Evolutionary conservation across 2,113 vertebrate species (phyloP), one percentile per base, ranked within the genome.

Genomic region (Brachyhypopomus gauderio): DNA sequence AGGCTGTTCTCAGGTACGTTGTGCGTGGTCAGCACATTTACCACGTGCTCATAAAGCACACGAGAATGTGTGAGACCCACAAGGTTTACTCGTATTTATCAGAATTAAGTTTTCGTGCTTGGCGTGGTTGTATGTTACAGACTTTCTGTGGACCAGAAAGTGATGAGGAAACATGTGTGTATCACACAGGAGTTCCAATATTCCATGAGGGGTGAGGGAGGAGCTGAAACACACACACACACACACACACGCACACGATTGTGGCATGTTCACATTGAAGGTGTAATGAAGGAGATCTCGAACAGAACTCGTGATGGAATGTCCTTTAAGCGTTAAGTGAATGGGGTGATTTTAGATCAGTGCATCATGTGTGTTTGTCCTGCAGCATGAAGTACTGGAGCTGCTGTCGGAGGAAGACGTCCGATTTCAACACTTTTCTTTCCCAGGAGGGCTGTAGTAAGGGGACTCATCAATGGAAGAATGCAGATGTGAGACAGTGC

Each of bases 341-440:
- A 3, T 41, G 5, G 9, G 7, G 41, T 41, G 5, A 41, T 41
- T 41, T 4, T 41, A 41, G 41, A 41, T 8, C 1, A 45, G 17
- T 60, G 23, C 36, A 7, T 19, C 58, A 19, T 16, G 48, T 64
- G 59, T 48, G 71, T 63, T 23, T 22, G 19, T 36, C 45, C 1
- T 81, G 45, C 83, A 98, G 97, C 92, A 97, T 98, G 96, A 98
- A 98, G 90, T 98, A 97, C 84, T 98, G 97, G 97, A 98, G 94
- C 90, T 98, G 97, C 87, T 98, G 97, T 89, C 96, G 94, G 88
- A 96, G 94, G 88, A 98, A 97, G 96, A 98, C 97, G 0, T 98
- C 96, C 0, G 97, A 98, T 88, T 98, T 98, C 88, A 96, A 92
- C 86, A 85, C 90, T 0, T 98, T 99, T 90, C 94, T 98, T 86